Conservation (phyloP, 2,113 vertebrate species). For the Amphiprion percula region DNA sequence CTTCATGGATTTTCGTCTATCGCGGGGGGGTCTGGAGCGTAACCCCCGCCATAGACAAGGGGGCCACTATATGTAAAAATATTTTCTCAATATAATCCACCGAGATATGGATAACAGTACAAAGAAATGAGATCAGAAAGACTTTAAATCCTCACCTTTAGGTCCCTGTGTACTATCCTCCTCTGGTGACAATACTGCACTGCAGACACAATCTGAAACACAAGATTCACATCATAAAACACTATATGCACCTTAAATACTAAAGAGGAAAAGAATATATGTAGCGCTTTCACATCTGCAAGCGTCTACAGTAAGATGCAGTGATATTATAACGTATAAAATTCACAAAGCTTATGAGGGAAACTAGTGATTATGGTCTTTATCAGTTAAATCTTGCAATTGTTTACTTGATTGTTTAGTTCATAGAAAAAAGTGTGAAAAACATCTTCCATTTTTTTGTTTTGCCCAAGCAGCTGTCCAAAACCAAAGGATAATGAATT, state of each 20-base stretch:
- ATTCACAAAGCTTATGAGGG: neutral
- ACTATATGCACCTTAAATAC: neutral
- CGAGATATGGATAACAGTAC: neutral
- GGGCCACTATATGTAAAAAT: neutral
- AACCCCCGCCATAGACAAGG: no score
- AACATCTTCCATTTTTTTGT: no score
- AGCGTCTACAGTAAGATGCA: no score
- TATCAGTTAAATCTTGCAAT: neutral
- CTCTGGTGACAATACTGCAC: conserved; percentile 99
- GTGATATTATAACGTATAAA: neutral
- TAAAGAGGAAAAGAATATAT: neutral
- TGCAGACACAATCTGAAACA: conserved; percentile 97
- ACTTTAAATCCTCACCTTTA: conserved; percentile 87
- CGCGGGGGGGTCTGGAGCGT: no score
- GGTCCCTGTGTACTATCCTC: conserved; percentile 96
- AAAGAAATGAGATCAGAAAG: conserved; percentile 11
- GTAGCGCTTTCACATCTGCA: neutral
- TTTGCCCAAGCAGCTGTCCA: neutral
- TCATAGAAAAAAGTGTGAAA: no score
- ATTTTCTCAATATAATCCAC: neutral
- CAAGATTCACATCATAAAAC: conserved; percentile 20
- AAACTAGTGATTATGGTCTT: no score
- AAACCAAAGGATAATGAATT: neutral
- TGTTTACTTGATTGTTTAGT: neutral
- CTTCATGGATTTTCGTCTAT: no score